Conservation (phyloP, 1,140 invertebrate species). For the Dryas iulia region DNA sequence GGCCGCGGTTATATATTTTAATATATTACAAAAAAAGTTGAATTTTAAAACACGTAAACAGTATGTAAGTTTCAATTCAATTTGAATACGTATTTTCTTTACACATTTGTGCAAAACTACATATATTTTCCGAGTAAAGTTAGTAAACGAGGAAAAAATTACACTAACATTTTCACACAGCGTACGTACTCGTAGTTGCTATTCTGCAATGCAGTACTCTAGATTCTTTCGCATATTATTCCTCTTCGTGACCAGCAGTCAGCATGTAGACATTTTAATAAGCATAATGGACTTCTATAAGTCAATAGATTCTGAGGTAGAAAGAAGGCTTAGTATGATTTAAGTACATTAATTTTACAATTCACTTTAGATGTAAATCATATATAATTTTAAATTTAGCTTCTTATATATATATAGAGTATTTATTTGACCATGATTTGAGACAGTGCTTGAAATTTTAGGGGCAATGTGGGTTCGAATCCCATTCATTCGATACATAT, state of each 20-base stretch:
- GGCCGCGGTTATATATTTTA: too few relatives aligned
- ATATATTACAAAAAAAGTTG: too few relatives aligned
- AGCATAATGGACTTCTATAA: not conserved
- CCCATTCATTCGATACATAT: too few relatives aligned
- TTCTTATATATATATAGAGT: not conserved
- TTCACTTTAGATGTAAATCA: not conserved
- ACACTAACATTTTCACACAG: not conserved
- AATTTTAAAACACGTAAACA: too few relatives aligned
- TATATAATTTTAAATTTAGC: not conserved
- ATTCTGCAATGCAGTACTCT: conserved; percentile 14
- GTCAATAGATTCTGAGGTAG: not conserved
- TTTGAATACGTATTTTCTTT: too few relatives aligned
- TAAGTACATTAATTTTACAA: not conserved
- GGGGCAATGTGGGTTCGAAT: too few relatives aligned
- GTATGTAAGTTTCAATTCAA: too few relatives aligned
- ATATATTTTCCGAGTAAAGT: not conserved
- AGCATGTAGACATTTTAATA: not conserved
- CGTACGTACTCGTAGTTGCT: too few relatives aligned
- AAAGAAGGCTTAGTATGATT: too few relatives aligned
- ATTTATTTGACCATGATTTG: too few relatives aligned
- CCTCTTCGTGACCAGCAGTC: not conserved
- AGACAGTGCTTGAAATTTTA: too few relatives aligned
- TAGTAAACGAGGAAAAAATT: not conserved
- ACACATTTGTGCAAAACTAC: too few relatives aligned
- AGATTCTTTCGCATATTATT: not conserved